Evolutionary conservation across 2,888 invertebrate species (phyloP).

Genomic region (Sarcophaga caerulescens): DNA sequence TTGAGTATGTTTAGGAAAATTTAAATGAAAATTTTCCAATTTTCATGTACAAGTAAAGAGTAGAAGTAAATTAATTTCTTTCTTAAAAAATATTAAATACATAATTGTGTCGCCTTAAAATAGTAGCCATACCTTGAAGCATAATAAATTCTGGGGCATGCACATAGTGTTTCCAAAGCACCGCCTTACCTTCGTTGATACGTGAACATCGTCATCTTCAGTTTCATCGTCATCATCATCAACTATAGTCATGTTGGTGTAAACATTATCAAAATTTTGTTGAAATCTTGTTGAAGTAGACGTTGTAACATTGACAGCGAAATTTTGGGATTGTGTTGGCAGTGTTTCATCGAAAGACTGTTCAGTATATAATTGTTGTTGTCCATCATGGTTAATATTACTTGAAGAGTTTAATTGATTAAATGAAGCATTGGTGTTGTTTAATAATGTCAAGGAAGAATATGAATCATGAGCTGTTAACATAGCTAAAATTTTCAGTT

Average conservation of each 20-base stretch:
- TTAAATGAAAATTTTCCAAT: conserved; percentile 23
- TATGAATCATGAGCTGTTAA: conserved; percentile 75
- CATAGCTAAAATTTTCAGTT: conserved; percentile 65
- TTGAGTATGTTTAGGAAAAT: conserved; percentile 20
- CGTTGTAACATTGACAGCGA: conserved; percentile 48
- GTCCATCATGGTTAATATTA: conserved; percentile 40
- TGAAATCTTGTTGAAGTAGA: conserved; percentile 51
- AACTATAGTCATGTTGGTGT: conserved; percentile 59
- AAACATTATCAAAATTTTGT: conserved; percentile 67
- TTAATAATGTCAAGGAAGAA: conserved; percentile 73
- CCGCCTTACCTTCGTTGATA: conserved; percentile 84
- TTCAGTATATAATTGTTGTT: conserved; percentile 41
- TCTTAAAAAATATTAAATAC: conserved; percentile 78
- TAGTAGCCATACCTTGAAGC: conserved; percentile 89
- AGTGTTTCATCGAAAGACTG: conserved; percentile 62
- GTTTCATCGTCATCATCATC: conserved; percentile 73
- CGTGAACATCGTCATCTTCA: conserved; percentile 74
- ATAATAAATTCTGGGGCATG: conserved; percentile 92
- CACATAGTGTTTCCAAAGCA: conserved; percentile 89
- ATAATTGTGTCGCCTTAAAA: conserved; percentile 76
- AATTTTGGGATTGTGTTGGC: conserved; percentile 51
- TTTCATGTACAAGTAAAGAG: conserved; percentile 38
- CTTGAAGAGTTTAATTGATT: conserved; percentile 46
- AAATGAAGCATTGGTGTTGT: conserved; percentile 61
- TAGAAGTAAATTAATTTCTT: conserved; percentile 40